Evolutionary conservation across 2,113 vertebrate genomes (phyloP), one percentile per base, ranked within the genome.

Genomic region (Cinclus cinclus): DNA sequence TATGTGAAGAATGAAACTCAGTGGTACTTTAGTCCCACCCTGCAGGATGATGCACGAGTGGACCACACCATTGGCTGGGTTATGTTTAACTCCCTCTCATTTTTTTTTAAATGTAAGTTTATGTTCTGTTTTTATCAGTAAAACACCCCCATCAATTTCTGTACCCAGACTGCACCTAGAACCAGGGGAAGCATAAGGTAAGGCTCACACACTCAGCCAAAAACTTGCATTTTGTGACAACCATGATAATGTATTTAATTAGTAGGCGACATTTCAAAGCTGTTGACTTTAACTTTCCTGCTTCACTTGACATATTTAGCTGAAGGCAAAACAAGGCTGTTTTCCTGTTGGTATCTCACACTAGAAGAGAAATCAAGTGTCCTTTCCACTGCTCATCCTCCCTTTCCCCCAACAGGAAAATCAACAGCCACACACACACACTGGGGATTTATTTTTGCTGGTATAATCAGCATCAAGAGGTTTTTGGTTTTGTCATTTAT

Each of bases 241-340:
- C 41, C 60, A 60, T 8, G 16, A 75, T 55, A 65, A 92, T 62
- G 75, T 18, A 76, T 31, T 55, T 71, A 92, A 97, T 87, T 79
- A 90, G 79, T 6, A 87, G 85, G 68, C 24, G 21, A 82, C 78
- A 95, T 94, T 94, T 96, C 92, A 96, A 94, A 96, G 90, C 95
- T 94, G 81, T 35, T 95, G 41, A 55, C 31, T 85, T 92, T 30
- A 73, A 73, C 52, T 83, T 88, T 86, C 35, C 82, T 65, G 83
- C 74, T 94, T 86, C 73, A 74, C 68, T 95, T 89, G 90, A 89
- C 87, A 87, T 11, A 42, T 65, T 94, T 83, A 92, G 90, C 85
- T 97, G 42, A 94, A 84, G 76, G 86, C 85, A 95, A 96, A 97
- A 84, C 53, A 80, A 95, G 92, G 56, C 71, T 89, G 70, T 79